Conservation (phyloP, 2,888 invertebrate genomes). For the Resseliella maxima region DNA sequence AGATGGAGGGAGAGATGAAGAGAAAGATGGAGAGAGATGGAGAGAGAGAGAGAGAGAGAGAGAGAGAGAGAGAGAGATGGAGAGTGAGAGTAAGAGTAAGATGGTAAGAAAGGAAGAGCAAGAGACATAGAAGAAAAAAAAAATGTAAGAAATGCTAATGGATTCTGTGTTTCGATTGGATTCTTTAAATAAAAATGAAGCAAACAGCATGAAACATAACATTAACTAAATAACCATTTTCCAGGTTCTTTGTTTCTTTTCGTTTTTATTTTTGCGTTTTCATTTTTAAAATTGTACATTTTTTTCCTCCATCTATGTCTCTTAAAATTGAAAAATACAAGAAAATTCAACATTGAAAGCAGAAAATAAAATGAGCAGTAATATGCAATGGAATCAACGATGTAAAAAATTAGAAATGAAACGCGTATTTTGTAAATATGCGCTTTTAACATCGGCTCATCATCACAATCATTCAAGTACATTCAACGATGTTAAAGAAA, state of each 20-base stretch:
- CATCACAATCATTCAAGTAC: background rate
- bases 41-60: too few relatives aligned
- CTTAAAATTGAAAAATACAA: too few relatives aligned
- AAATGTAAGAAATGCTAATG: conserved; percentile 29
- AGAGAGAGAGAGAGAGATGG: too few relatives aligned
- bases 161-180: conserved; percentile 38
- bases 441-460: background rate
- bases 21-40: too few relatives aligned
- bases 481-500: background rate
- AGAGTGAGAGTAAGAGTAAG: too few relatives aligned
- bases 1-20: too few relatives aligned
- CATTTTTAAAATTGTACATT: conserved; percentile 24
- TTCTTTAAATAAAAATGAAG: background rate
- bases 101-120: too few relatives aligned
- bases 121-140: too few relatives aligned
- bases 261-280: background rate
- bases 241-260: background rate
- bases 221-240: conserved; percentile 41
- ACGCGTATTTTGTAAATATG: background rate
- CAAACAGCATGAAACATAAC: background rate
- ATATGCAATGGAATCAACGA: conserved; percentile 20
- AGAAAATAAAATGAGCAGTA: background rate
- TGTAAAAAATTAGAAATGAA: conserved; percentile 22
- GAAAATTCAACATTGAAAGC: too few relatives aligned
- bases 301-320: background rate